Conservation (phyloP, 2,888 invertebrate genomes). For the Pomacea canaliculata region DNA sequence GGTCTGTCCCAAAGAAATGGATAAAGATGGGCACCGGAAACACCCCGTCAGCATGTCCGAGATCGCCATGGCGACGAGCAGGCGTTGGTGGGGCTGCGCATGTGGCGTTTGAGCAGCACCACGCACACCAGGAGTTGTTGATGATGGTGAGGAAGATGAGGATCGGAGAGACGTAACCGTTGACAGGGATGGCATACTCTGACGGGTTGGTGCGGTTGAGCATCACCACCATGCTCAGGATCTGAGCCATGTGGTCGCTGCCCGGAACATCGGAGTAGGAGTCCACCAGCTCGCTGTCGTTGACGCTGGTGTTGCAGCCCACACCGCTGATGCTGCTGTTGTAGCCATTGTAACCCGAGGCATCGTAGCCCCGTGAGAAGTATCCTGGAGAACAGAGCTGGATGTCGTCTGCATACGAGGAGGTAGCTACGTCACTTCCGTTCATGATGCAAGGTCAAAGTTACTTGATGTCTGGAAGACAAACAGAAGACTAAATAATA, state of each 20-base stretch:
- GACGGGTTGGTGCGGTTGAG: conserved; percentile 27
- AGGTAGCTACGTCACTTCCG: too few relatives aligned
- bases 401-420: too few relatives aligned
- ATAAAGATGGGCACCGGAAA: conserved; percentile 77
- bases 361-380: too few relatives aligned
- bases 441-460: too few relatives aligned
- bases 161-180: conserved; percentile 86
- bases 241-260: background rate
- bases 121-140: conserved; percentile 92
- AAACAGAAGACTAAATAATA: too few relatives aligned
- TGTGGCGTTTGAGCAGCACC: conserved; percentile 89
- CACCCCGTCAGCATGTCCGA: conserved; percentile 89
- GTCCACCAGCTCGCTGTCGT: background rate
- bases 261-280: background rate
- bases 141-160: conserved; percentile 88
- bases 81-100: conserved; percentile 93
- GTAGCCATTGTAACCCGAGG: too few relatives aligned
- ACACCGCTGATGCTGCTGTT: background rate
- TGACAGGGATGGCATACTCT: conserved; percentile 73
- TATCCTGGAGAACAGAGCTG: too few relatives aligned
- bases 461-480: too few relatives aligned
- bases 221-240: background rate
- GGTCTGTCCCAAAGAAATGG: conserved; percentile 91
- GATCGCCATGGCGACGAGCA: conserved; percentile 94
- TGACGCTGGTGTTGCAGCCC: background rate